Conservation (phyloP, 2,888 invertebrate species). For the Bellardia pandia region DNA sequence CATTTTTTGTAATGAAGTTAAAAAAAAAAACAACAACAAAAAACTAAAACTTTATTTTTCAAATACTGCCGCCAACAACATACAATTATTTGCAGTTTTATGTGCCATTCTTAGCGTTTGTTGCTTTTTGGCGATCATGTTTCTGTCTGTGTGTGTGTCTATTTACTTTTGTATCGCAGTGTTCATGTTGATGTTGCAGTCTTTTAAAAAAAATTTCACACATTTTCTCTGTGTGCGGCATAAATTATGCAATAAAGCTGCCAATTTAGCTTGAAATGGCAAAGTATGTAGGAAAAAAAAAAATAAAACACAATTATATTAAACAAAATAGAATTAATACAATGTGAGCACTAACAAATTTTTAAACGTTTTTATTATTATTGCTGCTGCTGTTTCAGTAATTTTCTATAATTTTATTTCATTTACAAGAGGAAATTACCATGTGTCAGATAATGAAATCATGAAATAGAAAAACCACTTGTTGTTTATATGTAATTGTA, state of each 20-base stretch:
- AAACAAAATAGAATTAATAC: constrained; percentile 54
- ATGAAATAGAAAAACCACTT: constrained; percentile 17
- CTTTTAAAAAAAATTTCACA: constrained; percentile 57
- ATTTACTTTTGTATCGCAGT: neutral
- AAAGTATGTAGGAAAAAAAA: constrained; percentile 3
- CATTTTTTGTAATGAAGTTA: constrained; percentile 13
- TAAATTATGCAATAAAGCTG: constrained; percentile 80
- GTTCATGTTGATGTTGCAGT: constrained; percentile 2
- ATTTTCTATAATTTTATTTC: constrained; percentile 7
- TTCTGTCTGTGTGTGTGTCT: neutral
- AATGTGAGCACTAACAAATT: constrained; percentile 9
- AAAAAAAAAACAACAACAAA: neutral
- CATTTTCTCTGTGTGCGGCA: constrained; percentile 76
- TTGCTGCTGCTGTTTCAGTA: neutral
- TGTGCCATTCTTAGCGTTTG: neutral
- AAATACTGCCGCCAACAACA: constrained; percentile 54
- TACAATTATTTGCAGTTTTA: constrained; percentile 29
- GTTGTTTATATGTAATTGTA: constrained; percentile 33
- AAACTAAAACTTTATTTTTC: constrained; percentile 29
- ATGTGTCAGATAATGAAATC: constrained; percentile 42
- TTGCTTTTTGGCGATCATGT: constrained; percentile 1
- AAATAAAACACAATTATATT: constrained; percentile 26
- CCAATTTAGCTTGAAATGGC: constrained; percentile 59
- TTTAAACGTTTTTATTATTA: constrained; percentile 25
- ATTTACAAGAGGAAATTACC: constrained; percentile 44